Evolutionary conservation across 2,797 vertebrate genomes (phyloP).

Genomic region (Adelosebastes latens): DNA sequence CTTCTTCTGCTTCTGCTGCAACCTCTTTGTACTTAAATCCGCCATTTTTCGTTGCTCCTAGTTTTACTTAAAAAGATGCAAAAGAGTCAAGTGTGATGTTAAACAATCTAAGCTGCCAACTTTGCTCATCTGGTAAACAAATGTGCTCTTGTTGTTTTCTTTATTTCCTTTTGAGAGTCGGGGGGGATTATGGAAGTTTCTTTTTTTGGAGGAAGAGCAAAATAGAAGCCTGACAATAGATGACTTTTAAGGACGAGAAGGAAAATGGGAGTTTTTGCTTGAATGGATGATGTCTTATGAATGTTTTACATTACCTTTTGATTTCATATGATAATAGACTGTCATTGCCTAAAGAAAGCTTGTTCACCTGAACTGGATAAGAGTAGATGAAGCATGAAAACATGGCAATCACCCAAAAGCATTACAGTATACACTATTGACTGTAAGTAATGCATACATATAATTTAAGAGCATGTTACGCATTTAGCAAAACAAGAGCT

Average conservation of each 20-base stretch:
- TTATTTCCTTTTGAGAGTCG: slow-evolving; percentile 11
- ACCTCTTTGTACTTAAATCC: not conserved
- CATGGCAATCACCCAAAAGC: not conserved
- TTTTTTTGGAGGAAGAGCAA: slow-evolving; percentile 20
- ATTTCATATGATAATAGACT: slow-evolving; percentile 5
- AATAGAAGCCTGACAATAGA: not conserved
- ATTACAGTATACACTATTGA: not conserved
- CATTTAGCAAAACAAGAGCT: not conserved
- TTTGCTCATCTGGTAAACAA: not conserved
- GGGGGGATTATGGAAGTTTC: not conserved
- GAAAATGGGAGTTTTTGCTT: not conserved
- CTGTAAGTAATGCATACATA: not conserved
- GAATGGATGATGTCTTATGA: not conserved
- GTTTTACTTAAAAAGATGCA: not conserved
- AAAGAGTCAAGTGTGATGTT: not conserved
- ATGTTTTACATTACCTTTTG: slow-evolving; percentile 8
- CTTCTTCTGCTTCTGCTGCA: not conserved
- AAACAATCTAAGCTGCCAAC: not conserved
- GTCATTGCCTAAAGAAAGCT: not conserved
- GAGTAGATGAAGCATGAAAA: not conserved
- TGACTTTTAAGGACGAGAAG: not conserved
- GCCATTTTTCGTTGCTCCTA: not conserved
- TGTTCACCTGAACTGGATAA: not conserved
- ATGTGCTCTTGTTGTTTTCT: not conserved
- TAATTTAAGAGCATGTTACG: not conserved